These are phyloP conservation scores for Melanophora roralis DNA, from an alignment of 2,888 invertebrate genomes.

Conservation along the genomic window DNA sequence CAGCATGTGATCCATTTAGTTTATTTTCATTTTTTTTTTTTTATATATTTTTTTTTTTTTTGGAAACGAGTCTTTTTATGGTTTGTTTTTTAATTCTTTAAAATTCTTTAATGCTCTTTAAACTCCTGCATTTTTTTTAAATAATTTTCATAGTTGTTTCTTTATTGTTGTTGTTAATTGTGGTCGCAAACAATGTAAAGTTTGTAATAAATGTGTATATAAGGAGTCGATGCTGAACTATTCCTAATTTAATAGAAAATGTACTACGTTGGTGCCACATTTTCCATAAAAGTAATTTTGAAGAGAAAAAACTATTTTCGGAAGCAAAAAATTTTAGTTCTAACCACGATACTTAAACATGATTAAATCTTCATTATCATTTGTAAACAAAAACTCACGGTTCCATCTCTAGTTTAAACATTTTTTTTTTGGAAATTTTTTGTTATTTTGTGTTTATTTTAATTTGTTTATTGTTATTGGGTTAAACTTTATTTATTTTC, in stretches of 20 bases:
- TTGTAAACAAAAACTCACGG: too few species aligned
- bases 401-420: too few species aligned
- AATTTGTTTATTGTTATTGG: slow-evolving; percentile 36
- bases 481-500: slow-evolving; percentile 20
- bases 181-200: slow-evolving; percentile 23
- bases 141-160: background rate
- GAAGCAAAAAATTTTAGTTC: too few species aligned
- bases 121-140: background rate
- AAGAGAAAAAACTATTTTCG: too few species aligned
- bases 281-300: too few species aligned
- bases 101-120: background rate
- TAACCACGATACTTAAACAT: too few species aligned
- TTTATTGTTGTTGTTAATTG: background rate
- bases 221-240: too few species aligned
- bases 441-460: slow-evolving; percentile 45
- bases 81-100: background rate
- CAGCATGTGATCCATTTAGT: slow-evolving; percentile 17
- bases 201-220: too few species aligned
- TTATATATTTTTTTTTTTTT: background rate
- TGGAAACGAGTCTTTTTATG: slow-evolving; percentile 5
- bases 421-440: slow-evolving; percentile 1
- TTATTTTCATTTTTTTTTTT: too few species aligned
- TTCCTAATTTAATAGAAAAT: too few species aligned
- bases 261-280: too few species aligned
- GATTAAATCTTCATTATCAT: too few species aligned